Evolutionary conservation across 2,113 vertebrate species (phyloP).

Genomic region (Sigmodon hispidus): DNA sequence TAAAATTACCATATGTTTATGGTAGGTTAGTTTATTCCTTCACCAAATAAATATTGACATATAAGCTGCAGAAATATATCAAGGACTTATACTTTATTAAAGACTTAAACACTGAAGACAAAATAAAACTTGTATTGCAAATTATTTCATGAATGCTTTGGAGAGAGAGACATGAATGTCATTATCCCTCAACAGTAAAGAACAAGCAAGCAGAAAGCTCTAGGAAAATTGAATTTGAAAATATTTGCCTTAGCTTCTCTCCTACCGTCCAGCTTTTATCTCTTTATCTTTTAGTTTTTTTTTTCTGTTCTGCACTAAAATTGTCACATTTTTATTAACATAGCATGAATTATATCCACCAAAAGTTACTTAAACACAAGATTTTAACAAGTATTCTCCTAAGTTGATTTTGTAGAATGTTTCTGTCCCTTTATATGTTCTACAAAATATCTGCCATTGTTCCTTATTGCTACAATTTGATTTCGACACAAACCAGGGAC

Average conservation of each 20-base stretch:
- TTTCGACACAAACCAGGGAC: not conserved
- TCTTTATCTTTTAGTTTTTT: not conserved
- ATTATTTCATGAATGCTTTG: not conserved
- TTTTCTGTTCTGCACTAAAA: not conserved
- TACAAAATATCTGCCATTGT: not conserved
- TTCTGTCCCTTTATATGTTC: not conserved
- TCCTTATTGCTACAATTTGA: not conserved
- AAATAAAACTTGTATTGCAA: not conserved
- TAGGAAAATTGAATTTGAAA: not conserved
- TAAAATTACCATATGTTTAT: not conserved
- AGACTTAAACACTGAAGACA: not conserved
- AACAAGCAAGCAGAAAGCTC: not conserved
- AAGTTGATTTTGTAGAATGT: not conserved
- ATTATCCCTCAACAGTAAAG: not conserved
- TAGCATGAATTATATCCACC: not conserved
- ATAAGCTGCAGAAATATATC: not conserved
- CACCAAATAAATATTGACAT: not conserved
- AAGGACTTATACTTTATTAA: not conserved
- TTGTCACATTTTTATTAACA: not conserved
- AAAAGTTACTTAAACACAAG: not conserved
- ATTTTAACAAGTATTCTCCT: not conserved
- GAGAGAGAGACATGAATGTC: not conserved
- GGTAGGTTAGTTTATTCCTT: not conserved
- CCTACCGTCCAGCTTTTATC: not conserved
- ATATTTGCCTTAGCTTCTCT: not conserved